These are phyloP conservation scores for Spongia lamella DNA, from an alignment of 37 sponge, comb jelly and placozoan genomes.

Conservation along the genomic window DNA sequence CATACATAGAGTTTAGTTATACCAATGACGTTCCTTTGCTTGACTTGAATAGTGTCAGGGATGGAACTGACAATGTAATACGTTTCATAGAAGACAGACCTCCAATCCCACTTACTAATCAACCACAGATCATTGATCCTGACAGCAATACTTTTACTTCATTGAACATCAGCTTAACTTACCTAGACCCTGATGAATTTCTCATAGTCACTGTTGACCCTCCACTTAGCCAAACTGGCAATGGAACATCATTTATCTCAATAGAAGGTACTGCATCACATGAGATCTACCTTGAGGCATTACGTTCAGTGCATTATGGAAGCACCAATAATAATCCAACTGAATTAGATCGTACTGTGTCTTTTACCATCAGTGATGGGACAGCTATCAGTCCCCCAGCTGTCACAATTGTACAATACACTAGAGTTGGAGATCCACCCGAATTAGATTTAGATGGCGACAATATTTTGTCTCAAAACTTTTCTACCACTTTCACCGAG, in stretches of 20 bases:
- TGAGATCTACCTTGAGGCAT: constrained; percentile 20
- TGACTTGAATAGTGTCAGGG: constrained; percentile 32
- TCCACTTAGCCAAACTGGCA: constrained; percentile 13
- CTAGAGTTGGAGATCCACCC: constrained; percentile 12
- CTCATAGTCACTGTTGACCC: constrained; percentile 22
- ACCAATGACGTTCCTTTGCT: constrained; percentile 65
- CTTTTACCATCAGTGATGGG: constrained; percentile 52
- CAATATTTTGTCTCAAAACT: not conserved
- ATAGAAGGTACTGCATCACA: constrained; percentile 29
- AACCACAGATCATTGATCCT: not conserved
- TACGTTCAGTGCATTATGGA: constrained; percentile 33
- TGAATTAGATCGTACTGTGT: constrained; percentile 7
- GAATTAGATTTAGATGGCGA: constrained; percentile 36
- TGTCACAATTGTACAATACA: constrained; percentile 13
- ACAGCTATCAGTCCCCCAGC: constrained; percentile 18
- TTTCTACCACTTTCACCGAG: constrained; percentile 29
- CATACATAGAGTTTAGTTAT: constrained; percentile 26
- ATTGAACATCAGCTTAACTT: constrained; percentile 43
- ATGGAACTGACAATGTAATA: constrained; percentile 1
- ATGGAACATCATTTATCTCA: not conserved
- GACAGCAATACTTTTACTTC: not conserved
- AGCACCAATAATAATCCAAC: constrained; percentile 36
- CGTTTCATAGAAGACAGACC: constrained; percentile 38
- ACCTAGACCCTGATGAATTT: constrained; percentile 1
- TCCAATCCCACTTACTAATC: constrained; percentile 31